Evolutionary conservation across 2,797 vertebrate genomes (phyloP).

Genomic region (Sardinella longiceps): DNA sequence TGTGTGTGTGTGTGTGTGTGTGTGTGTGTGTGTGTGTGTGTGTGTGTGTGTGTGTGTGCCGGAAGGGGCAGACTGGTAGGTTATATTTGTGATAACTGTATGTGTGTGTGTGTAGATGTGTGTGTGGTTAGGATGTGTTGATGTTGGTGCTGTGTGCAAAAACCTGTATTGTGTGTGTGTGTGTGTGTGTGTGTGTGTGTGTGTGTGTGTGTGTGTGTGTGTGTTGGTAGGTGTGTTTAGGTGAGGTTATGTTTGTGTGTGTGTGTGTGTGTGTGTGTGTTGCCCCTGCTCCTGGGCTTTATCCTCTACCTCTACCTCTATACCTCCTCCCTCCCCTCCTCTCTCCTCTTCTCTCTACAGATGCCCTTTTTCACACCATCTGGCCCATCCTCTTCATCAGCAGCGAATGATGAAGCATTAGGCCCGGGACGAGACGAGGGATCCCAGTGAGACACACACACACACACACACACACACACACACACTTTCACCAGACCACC

Average conservation of each 20-base stretch:
- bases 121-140: background rate
- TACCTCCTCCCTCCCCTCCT: background rate
- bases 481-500: background rate
- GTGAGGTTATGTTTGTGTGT: background rate
- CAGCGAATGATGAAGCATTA: slow-evolving; percentile 1
- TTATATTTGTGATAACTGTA: background rate
- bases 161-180: background rate
- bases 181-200: background rate
- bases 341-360: background rate
- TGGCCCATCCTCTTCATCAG: background rate
- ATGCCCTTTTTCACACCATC: slow-evolving; percentile 1
- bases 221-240: background rate
- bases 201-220: background rate
- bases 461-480: too few species aligned
- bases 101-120: background rate
- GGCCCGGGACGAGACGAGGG: background rate
- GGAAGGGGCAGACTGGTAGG: too few species aligned
- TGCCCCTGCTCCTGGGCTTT: background rate
- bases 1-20: background rate
- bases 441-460: too few species aligned
- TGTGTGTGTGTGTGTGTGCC: background rate
- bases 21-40: background rate
- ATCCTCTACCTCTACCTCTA: background rate
- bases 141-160: too few species aligned
- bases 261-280: background rate